Conservation (phyloP, 2,797 vertebrate species). For the Argya squamiceps region DNA sequence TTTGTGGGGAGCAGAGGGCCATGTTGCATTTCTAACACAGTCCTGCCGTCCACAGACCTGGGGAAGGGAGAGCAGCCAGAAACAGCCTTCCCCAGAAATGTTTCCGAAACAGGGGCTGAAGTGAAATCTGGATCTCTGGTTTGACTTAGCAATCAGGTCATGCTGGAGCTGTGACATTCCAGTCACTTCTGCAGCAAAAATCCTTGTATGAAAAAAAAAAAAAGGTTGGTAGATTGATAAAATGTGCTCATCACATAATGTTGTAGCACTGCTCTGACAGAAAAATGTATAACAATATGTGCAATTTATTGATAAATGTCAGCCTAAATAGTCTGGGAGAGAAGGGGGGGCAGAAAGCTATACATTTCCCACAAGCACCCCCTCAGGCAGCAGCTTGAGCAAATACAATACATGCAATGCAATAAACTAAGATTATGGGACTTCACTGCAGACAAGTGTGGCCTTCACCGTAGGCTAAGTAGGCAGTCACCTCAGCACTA, state of each 20-base stretch:
- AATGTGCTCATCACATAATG: constrained; percentile 63
- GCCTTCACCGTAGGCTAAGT: constrained; percentile 66
- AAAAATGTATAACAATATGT: constrained; percentile 69
- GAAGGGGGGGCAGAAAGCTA: constrained; percentile 38
- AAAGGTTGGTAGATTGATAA: constrained; percentile 28
- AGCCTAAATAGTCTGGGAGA: constrained; percentile 57
- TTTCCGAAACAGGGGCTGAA: background rate
- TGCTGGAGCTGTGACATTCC: constrained; percentile 29
- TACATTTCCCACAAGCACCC: constrained; percentile 71
- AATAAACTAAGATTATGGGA: constrained; percentile 71
- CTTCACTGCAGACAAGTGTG: constrained; percentile 49
- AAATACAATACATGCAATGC: constrained; percentile 62
- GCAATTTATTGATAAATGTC: constrained; percentile 72
- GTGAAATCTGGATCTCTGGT: background rate
- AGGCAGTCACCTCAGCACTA: constrained; percentile 62
- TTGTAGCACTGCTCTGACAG: constrained; percentile 5
- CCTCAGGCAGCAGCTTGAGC: constrained; percentile 69
- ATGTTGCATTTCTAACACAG: background rate
- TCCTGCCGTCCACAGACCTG: background rate
- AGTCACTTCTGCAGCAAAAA: constrained; percentile 41
- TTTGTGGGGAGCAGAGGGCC: constrained; percentile 3
- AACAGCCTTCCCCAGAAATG: background rate
- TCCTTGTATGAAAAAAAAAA: background rate
- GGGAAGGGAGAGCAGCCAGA: background rate
- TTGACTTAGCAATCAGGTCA: constrained; percentile 14